These are phyloP conservation scores for Hexactinellida sp. DNA, from an alignment of 37 sponge, comb jelly and placozoan species.

Conservation along the genomic window DNA sequence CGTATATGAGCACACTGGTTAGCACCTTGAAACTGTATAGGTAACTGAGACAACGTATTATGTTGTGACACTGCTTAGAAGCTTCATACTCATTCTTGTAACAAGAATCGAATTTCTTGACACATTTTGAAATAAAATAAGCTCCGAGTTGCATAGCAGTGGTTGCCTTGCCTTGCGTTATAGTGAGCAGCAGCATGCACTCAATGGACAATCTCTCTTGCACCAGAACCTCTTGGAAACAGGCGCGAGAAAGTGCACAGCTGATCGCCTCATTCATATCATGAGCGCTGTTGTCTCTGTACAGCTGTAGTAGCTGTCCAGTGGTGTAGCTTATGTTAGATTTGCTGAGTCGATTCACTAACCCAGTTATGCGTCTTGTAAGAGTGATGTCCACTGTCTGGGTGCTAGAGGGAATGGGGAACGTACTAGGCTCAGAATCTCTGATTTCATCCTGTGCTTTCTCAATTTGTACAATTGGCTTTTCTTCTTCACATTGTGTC, in stretches of 20 bases:
- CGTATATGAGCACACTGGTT: slow-evolving; percentile 54
- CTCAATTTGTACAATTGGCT: background rate
- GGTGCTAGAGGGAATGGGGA: background rate
- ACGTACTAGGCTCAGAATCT: background rate
- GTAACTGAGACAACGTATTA: background rate
- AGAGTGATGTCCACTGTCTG: background rate
- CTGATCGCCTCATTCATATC: background rate
- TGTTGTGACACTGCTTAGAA: background rate
- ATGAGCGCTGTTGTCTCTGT: background rate
- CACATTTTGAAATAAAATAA: slow-evolving; percentile 41
- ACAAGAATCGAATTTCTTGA: slow-evolving; percentile 22
- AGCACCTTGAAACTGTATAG: slow-evolving; percentile 1
- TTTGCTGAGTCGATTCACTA: background rate
- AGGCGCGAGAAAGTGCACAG: background rate
- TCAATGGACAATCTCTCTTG: slow-evolving; percentile 54
- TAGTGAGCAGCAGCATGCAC: slow-evolving; percentile 62
- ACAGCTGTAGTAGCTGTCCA: background rate
- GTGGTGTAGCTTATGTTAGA: background rate
- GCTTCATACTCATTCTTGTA: background rate
- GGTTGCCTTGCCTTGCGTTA: slow-evolving; percentile 46
- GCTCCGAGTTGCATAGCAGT: slow-evolving; percentile 56
- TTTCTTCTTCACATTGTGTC: background rate
- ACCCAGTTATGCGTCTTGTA: background rate
- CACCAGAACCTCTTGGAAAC: slow-evolving; percentile 27
- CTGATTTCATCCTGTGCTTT: background rate